These are phyloP conservation scores for Disparrhopalites patrizii DNA, from an alignment of 2,888 invertebrate species.

Conservation along the genomic window DNA sequence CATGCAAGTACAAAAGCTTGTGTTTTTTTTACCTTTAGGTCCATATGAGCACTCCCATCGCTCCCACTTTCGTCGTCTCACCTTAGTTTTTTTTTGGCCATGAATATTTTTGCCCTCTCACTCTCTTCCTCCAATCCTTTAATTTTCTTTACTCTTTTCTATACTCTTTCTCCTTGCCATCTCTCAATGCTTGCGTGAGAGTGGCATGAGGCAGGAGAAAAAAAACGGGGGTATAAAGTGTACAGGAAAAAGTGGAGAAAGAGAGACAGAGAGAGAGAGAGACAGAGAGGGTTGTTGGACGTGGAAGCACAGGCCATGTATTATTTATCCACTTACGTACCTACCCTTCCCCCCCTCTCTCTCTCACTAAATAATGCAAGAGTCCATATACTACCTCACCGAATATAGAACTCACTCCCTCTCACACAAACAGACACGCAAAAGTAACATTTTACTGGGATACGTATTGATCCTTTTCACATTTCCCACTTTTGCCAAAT, in stretches of 20 bases:
- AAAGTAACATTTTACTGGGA: conserved; percentile 1
- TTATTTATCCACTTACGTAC: conserved; percentile 9
- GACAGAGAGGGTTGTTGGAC: too few species aligned
- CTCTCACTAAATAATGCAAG: background rate
- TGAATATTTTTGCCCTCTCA: background rate
- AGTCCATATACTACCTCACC: too few species aligned
- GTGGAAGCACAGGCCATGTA: conserved; percentile 4
- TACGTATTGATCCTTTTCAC: background rate
- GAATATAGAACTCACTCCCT: background rate
- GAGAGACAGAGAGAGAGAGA: too few species aligned
- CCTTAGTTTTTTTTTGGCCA: too few species aligned
- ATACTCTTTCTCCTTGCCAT: too few species aligned
- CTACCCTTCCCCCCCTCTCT: conserved; percentile 9
- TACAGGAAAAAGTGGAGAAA: too few species aligned
- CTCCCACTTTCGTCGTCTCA: background rate
- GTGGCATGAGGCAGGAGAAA: background rate
- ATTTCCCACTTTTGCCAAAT: conserved; percentile 1
- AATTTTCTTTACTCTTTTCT: background rate
- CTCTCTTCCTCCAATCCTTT: background rate
- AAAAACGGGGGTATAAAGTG: too few species aligned
- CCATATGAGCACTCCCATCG: background rate
- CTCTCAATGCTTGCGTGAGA: too few species aligned
- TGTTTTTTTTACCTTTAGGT: too few species aligned
- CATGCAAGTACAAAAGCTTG: too few species aligned
- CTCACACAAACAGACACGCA: background rate